Percentiles rank a stretch among this genome's conserved stretches.
phyloP scores from a whole-genome alignment of 2,797 vertebrate species.

The Taenioides sp. region DNA sequence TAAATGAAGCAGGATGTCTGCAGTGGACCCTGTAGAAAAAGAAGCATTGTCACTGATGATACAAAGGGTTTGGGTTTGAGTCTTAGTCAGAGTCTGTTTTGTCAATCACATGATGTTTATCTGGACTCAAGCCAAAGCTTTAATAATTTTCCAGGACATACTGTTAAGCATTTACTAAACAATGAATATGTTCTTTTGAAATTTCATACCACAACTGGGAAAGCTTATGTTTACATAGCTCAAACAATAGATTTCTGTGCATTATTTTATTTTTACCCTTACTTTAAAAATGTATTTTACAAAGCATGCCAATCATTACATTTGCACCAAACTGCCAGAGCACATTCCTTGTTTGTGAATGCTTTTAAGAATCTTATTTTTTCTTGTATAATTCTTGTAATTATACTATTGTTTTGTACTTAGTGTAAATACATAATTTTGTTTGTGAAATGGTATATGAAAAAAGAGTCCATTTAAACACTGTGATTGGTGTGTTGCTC shows the following conservation, averaged over 20 bases:
- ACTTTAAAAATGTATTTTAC: too few relatives aligned
- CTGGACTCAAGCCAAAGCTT: neutral
- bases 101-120: neutral
- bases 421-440: neutral
- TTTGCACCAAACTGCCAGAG: too few relatives aligned
- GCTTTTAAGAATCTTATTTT: too few relatives aligned
- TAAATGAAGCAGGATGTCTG: conserved; percentile 5
- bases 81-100: neutral
- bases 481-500: neutral
- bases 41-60: neutral
- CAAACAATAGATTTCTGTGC: neutral
- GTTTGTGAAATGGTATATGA: neutral
- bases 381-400: too few relatives aligned
- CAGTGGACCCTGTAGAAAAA: conserved; percentile 5
- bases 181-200: neutral
- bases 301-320: too few relatives aligned
- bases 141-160: neutral
- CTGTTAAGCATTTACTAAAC: neutral
- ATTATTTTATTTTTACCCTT: too few relatives aligned
- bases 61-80: neutral
- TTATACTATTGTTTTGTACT: neutral
- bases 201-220: neutral
- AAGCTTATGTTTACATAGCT: neutral
- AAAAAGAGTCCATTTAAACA: conserved; percentile 1
- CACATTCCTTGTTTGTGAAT: too few relatives aligned